A percentile compares a stretch with the other conserved stretches of the same genome.
These are phyloP conservation scores for Oegoconia quadripuncta DNA, from an alignment of 2,888 invertebrate genomes.

Conservation along the genomic window DNA sequence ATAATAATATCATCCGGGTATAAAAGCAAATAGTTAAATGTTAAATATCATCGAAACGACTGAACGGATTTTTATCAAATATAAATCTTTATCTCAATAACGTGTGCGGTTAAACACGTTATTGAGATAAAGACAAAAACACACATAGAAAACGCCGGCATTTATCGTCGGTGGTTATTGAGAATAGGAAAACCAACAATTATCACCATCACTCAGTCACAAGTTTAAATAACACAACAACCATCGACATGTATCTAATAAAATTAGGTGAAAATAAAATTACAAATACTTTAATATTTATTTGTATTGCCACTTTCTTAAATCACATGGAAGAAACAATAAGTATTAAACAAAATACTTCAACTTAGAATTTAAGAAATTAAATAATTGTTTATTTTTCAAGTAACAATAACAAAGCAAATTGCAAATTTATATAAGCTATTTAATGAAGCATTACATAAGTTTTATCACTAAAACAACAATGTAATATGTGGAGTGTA, in stretches of 20 bases:
- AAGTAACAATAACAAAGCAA: constrained; percentile 74
- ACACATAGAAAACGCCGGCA: too few relatives aligned
- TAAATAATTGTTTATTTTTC: constrained; percentile 61
- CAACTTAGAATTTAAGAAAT: constrained; percentile 59
- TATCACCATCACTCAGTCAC: neutral
- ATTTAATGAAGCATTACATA: constrained; percentile 9
- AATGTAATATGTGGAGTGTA: too few relatives aligned
- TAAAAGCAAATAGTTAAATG: too few relatives aligned
- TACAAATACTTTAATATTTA: constrained; percentile 46
- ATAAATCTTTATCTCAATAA: too few relatives aligned
- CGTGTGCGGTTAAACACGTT: too few relatives aligned
- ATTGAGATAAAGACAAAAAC: too few relatives aligned
- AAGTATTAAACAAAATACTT: constrained; percentile 64
- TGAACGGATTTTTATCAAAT: too few relatives aligned
- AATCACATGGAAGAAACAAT: constrained; percentile 74
- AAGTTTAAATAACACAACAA: too few relatives aligned
- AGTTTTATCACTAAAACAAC: too few relatives aligned
- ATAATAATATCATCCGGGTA: too few relatives aligned
- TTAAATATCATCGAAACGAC: too few relatives aligned
- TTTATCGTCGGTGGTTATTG: too few relatives aligned
- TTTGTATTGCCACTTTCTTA: constrained; percentile 71
- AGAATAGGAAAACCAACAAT: neutral
- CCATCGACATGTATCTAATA: neutral
- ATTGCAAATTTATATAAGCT: constrained; percentile 36
- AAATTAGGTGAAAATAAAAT: constrained; percentile 14